Evolutionary conservation across 2,113 vertebrate genomes (phyloP), one percentile per base, ranked within the genome.

Genomic region (Setophaga petechia): DNA sequence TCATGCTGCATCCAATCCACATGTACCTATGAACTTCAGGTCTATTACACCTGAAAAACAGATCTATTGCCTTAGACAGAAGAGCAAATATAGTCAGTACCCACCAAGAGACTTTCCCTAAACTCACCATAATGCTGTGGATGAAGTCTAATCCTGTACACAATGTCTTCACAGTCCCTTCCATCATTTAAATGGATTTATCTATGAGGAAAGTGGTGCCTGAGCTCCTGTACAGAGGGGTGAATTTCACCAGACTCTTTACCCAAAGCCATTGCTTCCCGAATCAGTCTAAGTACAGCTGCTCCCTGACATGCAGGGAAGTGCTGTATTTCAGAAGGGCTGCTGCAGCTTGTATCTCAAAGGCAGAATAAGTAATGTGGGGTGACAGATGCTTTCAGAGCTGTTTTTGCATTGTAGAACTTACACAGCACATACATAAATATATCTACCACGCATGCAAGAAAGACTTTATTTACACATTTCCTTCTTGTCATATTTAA

Each of bases 401-500:
- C 69, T 73, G 94, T 17, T 96, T 95, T 93, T 95, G 88, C 93
- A 81, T 84, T 95, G 90, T 83, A 91, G 71, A 83, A 95, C 71
- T 90, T 91, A 90, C 72, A 79, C 46, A 90, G 94, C 68, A 96
- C 72, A 90, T 84, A 94, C 79, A 95, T 89, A 95, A 95, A 94
- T 95, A 57, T 73, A 90, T 67, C 89, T 81, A 92, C 88, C 35
- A 82, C 54, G 41, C 77, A 81, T 58, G 83, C 88, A 95, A 87
- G 88, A 58, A 96, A 90, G 88, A 90, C 93, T 90, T 94, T 95
- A 95, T 94, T 97, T 95, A 91, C 87, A 95, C 89, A 83, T 94
- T 95, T 93, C 84, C 58, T 97, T 84, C 84, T 85, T 95, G 89
- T 95, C 93, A 73, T 96, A 89, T 97, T 97, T 94, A 91, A 96